phyloP scores from a whole-genome alignment of 2,797 vertebrate species.

The Karalla daura region DNA sequence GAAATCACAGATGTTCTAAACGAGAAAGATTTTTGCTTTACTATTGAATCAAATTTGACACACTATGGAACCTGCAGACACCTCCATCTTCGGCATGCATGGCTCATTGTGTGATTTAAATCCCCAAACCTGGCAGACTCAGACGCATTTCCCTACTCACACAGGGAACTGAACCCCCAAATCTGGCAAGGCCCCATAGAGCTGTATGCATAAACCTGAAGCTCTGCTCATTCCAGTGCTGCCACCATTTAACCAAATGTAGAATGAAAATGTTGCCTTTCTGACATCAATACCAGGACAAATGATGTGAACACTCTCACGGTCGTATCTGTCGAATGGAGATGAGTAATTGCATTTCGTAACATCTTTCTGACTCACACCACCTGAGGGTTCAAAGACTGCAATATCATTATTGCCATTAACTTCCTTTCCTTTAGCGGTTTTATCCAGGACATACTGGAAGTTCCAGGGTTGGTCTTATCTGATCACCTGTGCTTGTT shows the following conservation, averaged over 20 bases:
- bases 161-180: constrained; percentile 26
- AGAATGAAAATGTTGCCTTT: constrained; percentile 50
- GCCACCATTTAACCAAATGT: constrained; percentile 24
- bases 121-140: constrained; percentile 47
- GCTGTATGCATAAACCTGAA: constrained; percentile 21
- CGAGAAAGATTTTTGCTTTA: neutral
- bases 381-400: constrained; percentile 25
- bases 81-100: constrained; percentile 11
- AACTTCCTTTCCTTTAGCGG: constrained; percentile 22
- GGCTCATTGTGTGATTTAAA: constrained; percentile 46
- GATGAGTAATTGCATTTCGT: constrained; percentile 37
- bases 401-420: neutral
- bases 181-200: constrained; percentile 28
- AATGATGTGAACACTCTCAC: constrained; percentile 44
- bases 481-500: neutral
- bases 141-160: constrained; percentile 17
- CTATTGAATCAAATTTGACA: constrained; percentile 21
- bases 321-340: constrained; percentile 44
- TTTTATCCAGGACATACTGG: constrained; percentile 28
- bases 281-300: constrained; percentile 21
- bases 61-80: constrained; percentile 24
- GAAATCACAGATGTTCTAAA: neutral
- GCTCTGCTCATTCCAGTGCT: neutral
- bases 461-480: constrained; percentile 28
- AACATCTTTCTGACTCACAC: constrained; percentile 11